Evolutionary conservation across 2,797 vertebrate genomes (phyloP).

Genomic region (Anomalospiza imberbis): DNA sequence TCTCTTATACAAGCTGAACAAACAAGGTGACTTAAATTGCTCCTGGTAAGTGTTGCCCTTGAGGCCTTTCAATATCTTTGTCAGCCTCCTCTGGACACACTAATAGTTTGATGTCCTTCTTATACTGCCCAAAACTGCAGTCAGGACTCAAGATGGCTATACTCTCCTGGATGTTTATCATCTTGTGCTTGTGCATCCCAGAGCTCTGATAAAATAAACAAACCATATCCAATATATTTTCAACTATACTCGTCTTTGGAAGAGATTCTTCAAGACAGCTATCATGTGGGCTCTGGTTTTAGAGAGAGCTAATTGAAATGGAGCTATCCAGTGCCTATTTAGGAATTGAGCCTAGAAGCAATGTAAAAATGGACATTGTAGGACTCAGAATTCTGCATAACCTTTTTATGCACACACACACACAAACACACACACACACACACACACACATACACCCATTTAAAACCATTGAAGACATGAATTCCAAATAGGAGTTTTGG

Average conservation of each 20-base stretch:
- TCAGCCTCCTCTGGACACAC: not conserved
- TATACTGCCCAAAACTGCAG: not conserved
- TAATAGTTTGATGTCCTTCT: not conserved
- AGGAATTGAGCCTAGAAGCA: not conserved
- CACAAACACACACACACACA: accelerated
- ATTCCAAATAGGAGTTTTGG: not conserved
- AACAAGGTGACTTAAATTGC: not conserved
- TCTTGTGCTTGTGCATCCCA: not conserved
- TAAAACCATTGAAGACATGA: not conserved
- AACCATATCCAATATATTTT: not conserved
- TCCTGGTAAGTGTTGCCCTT: not conserved
- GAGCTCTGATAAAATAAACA: not conserved
- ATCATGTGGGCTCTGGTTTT: accelerated
- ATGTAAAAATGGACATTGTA: not conserved
- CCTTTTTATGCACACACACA: not conserved
- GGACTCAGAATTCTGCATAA: not conserved
- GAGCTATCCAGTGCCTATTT: not conserved
- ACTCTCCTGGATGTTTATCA: not conserved
- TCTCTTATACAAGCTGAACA: not conserved
- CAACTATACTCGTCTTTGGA: not conserved
- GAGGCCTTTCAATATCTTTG: not conserved
- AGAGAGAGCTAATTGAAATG: not conserved
- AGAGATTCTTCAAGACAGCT: not conserved
- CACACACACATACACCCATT: no score
- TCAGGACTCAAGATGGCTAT: not conserved